These are phyloP conservation scores for Dicycla oo DNA, from an alignment of 2,888 invertebrate genomes.

Conservation along the genomic window DNA sequence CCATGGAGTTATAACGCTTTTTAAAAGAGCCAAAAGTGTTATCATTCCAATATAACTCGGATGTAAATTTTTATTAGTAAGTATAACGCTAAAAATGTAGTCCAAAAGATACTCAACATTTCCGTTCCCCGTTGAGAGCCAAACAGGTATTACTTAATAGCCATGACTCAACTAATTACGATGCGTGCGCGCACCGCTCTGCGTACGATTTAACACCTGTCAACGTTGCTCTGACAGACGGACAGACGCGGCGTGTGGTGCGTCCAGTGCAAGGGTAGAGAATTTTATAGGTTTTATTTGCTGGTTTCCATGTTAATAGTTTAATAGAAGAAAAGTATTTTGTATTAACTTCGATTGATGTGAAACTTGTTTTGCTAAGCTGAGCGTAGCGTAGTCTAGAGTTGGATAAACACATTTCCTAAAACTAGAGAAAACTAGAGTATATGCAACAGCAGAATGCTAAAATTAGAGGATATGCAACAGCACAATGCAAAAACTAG, in stretches of 20 bases:
- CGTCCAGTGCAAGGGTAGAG: conserved; percentile 52
- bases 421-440: too few species aligned
- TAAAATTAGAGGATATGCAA: too few species aligned
- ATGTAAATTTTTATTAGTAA: neutral
- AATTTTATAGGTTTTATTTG: conserved; percentile 19
- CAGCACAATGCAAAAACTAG: too few species aligned
- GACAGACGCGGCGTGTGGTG: conserved; percentile 75
- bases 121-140: conserved; percentile 35
- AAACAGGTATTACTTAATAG: conserved; percentile 78
- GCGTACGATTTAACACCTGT: conserved; percentile 87
- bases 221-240: conserved; percentile 81
- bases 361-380: neutral
- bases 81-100: neutral
- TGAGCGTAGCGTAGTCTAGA: too few species aligned
- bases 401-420: too few species aligned
- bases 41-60: too few species aligned
- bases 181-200: conserved; percentile 73
- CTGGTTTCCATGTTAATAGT: conserved; percentile 10
- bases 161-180: conserved; percentile 84
- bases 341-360: too few species aligned
- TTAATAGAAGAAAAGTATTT: conserved; percentile 15
- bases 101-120: conserved; percentile 24
- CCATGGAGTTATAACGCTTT: too few species aligned
- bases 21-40: too few species aligned
- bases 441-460: too few species aligned